A percentile compares a stretch with the other conserved stretches of the same genome.
These are phyloP conservation scores for Drosophila nikananu DNA, from an alignment of 1,140 invertebrate genomes.

Conservation along the genomic window DNA sequence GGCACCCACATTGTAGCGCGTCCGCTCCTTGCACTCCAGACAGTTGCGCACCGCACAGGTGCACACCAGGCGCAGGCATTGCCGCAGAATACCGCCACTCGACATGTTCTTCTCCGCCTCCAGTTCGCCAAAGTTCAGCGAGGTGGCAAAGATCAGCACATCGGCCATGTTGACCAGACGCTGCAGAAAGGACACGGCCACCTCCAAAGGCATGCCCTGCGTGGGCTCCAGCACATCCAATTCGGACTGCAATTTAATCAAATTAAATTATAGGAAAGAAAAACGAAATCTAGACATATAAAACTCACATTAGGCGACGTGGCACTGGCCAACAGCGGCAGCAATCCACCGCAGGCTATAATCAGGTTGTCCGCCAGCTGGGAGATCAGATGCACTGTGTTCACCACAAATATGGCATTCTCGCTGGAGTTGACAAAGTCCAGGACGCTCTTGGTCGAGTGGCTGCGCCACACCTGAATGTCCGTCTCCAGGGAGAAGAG, in stretches of 20 bases:
- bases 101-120: constrained; percentile 99
- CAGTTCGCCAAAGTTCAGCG: constrained; percentile 98
- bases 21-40: constrained; percentile 98
- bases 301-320: constrained; percentile 98
- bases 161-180: constrained; percentile 99
- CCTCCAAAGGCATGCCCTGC: constrained; percentile 99
- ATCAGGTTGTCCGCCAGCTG: constrained; percentile 99
- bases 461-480: constrained; percentile 95
- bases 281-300: too few relatives aligned
- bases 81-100: constrained; percentile 98
- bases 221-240: constrained; percentile 99
- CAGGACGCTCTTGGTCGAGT: constrained; percentile 97
- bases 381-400: constrained; percentile 99
- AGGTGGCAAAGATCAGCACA: constrained; percentile 98
- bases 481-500: constrained; percentile 98
- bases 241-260: constrained; percentile 96
- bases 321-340: constrained; percentile 98
- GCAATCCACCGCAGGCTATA: constrained; percentile 98
- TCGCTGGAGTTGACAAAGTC: constrained; percentile 99
- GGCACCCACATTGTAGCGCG: constrained; percentile 86
- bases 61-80: constrained; percentile 98
- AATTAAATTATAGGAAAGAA: constrained; percentile 35
- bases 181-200: constrained; percentile 98
- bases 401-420: constrained; percentile 99
- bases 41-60: constrained; percentile 99